phyloP scores from a whole-genome alignment of 2,888 invertebrate species.

The Acrocyrtus sp. region DNA sequence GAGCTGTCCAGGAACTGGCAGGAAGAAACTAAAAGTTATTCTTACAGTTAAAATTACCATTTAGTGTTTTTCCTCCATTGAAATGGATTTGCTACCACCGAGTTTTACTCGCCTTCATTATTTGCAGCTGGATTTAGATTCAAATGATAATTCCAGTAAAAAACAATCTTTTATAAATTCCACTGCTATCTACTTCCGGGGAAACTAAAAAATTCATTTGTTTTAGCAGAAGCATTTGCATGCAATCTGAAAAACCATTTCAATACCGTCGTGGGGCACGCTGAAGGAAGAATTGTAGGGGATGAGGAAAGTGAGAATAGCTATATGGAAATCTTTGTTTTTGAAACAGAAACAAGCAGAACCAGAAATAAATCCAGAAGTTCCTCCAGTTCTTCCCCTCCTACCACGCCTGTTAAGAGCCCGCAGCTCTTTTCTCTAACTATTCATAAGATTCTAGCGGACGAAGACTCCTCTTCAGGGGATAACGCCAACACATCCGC shows the following conservation, averaged over 20 bases:
- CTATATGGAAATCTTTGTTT: background rate
- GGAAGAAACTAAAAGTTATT: no score
- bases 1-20: no score
- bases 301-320: background rate
- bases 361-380: background rate
- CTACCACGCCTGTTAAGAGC: background rate
- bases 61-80: no score
- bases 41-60: no score
- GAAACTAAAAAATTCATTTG: background rate
- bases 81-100: background rate
- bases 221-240: conserved; percentile 8
- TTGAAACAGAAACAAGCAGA: background rate
- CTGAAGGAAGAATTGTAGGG: background rate
- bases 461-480: no score
- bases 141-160: background rate
- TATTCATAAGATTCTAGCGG: background rate
- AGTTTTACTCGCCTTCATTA: background rate
- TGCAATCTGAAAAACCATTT: conserved; percentile 24
- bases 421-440: background rate
- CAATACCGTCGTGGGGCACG: background rate
- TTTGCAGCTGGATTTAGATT: background rate
- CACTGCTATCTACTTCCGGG: no score
- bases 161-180: background rate
- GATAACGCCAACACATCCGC: no score
- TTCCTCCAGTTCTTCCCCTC: background rate